Evolutionary conservation across 2,888 invertebrate genomes (phyloP).

Genomic region (Linyphia triangularis): DNA sequence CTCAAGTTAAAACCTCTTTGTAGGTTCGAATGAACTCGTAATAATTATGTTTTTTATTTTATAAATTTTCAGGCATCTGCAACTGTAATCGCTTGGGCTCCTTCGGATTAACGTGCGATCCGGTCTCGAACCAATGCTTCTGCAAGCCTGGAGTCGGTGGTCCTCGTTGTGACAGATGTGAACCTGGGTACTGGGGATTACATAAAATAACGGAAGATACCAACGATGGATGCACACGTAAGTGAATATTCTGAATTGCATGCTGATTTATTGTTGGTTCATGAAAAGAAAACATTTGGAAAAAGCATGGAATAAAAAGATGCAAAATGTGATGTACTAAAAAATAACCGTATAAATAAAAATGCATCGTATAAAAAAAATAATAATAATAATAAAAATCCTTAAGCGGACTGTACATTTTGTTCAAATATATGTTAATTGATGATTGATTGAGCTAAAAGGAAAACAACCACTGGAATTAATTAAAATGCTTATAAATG

Average conservation of each 20-base stretch:
- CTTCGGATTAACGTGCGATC: conserved; percentile 87
- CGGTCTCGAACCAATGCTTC: conserved; percentile 87
- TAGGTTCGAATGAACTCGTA: not conserved
- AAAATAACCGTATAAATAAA: not conserved
- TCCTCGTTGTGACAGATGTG: conserved; percentile 90
- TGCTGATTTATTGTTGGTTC: not conserved
- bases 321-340: not conserved
- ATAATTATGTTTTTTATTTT: not conserved
- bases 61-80: conserved; percentile 82
- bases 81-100: conserved; percentile 90
- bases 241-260: conserved; percentile 69
- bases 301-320: not conserved
- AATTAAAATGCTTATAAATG: too few relatives aligned
- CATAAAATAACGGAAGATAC: conserved; percentile 81
- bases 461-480: too few relatives aligned
- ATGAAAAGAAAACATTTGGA: not conserved
- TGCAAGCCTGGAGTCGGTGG: conserved; percentile 94
- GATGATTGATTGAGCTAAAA: too few relatives aligned
- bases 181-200: conserved; percentile 94
- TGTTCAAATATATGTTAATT: too few relatives aligned
- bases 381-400: too few relatives aligned
- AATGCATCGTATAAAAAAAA: not conserved
- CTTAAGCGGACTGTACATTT: too few relatives aligned
- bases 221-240: conserved; percentile 80
- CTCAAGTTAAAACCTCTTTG: not conserved